These are phyloP conservation scores for Enteromius paludinosus DNA, from an alignment of 2,797 vertebrate species.

Conservation along the genomic window DNA sequence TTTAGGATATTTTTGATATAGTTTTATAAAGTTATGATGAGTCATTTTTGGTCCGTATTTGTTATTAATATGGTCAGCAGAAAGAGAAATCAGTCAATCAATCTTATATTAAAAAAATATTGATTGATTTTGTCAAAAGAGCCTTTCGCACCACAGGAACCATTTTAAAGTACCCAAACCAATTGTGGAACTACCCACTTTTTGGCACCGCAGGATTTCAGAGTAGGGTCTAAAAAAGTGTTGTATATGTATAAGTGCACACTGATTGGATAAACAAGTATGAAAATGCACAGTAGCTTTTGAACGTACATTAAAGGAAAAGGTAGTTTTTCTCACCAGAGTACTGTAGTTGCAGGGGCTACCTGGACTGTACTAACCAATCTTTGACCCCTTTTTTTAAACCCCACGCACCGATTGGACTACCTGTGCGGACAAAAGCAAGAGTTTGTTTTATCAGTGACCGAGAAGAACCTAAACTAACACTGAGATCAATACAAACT, in stretches of 20 bases:
- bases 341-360: not conserved
- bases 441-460: constrained; percentile 44
- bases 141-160: too few species aligned
- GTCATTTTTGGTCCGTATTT: not conserved
- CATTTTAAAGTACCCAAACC: too few species aligned
- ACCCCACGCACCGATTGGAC: not conserved
- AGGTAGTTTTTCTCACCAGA: not conserved
- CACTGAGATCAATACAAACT: constrained; percentile 17
- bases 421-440: not conserved
- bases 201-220: too few species aligned
- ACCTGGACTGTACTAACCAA: not conserved
- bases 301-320: not conserved
- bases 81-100: too few species aligned
- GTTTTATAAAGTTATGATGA: not conserved
- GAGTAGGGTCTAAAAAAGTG: too few species aligned
- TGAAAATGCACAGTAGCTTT: not conserved
- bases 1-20: not conserved
- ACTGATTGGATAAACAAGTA: too few species aligned
- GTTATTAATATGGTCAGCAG: not conserved
- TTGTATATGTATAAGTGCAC: too few species aligned
- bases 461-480: constrained; percentile 29
- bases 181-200: too few species aligned
- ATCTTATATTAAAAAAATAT: too few species aligned
- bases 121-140: not conserved
- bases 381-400: constrained; percentile 7